phyloP scores from a whole-genome alignment of 2,888 invertebrate genomes.

The Endotricha flammealis region DNA sequence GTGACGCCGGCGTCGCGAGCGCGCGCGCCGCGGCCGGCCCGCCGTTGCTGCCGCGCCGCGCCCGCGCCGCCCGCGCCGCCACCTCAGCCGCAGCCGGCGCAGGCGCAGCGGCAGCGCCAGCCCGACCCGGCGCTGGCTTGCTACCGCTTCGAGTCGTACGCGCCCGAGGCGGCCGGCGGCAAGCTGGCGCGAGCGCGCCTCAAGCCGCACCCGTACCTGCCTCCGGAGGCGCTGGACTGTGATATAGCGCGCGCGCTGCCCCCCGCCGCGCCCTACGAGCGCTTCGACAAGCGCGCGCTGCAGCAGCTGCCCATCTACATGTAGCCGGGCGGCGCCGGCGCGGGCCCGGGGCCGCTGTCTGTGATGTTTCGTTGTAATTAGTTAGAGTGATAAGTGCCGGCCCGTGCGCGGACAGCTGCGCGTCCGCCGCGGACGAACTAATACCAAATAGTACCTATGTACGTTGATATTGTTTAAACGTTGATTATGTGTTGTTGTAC shows the following conservation, averaged over 20 bases:
- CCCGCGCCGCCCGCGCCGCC: slow-evolving; percentile 37
- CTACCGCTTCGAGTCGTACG: slow-evolving; percentile 47
- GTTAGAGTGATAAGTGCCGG: slow-evolving; percentile 59
- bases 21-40: slow-evolving; percentile 28
- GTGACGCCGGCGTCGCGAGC: slow-evolving; percentile 30
- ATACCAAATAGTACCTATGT: slow-evolving; percentile 72
- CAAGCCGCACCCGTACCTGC: slow-evolving; percentile 54
- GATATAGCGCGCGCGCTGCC: slow-evolving; percentile 66
- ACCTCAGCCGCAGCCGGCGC: slow-evolving; percentile 41
- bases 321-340: slow-evolving; percentile 53
- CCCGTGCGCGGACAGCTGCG: slow-evolving; percentile 11
- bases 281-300: slow-evolving; percentile 72
- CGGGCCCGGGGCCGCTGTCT: slow-evolving; percentile 47
- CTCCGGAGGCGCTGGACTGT: slow-evolving; percentile 55
- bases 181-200: slow-evolving; percentile 43
- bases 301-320: slow-evolving; percentile 75
- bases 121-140: slow-evolving; percentile 29
- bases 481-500: slow-evolving; percentile 63
- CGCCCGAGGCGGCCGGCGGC: slow-evolving; percentile 37
- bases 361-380: slow-evolving; percentile 68
- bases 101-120: slow-evolving; percentile 33
- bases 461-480: slow-evolving; percentile 68
- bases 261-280: slow-evolving; percentile 59
- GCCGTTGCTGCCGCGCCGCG: slow-evolving; percentile 36
- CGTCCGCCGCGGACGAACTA: slow-evolving; percentile 39